Percentiles rank a stretch among this genome's conserved stretches.
Evolutionary conservation across 2,113 vertebrate genomes (phyloP).

Genomic region (sheep (Ovis aries)): DNA sequence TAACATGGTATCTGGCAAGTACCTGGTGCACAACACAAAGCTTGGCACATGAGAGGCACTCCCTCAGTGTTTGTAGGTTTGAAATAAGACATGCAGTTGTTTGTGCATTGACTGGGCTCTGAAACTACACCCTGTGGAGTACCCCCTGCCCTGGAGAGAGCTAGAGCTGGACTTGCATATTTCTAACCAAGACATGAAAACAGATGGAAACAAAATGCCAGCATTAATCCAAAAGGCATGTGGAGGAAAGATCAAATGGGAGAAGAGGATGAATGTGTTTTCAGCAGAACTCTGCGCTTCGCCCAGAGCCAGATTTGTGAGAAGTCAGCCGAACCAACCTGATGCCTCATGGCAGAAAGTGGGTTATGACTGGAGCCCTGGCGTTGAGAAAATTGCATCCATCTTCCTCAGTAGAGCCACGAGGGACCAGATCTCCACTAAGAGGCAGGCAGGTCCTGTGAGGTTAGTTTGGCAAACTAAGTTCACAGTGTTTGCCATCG

Average conservation of each 20-base stretch:
- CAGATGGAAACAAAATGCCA: conserved; percentile 81
- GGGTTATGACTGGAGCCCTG: not conserved
- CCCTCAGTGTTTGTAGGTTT: not conserved
- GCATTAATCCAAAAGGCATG: conserved; percentile 81
- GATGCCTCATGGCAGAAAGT: not conserved
- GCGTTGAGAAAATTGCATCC: not conserved
- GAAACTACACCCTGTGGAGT: not conserved
- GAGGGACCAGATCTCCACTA: not conserved
- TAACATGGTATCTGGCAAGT: not conserved
- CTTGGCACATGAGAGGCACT: not conserved
- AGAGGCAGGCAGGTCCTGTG: not conserved
- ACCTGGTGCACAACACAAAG: not conserved
- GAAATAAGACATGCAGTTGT: not conserved
- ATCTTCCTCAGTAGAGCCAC: too few relatives aligned
- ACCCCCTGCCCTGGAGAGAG: conserved; percentile 60
- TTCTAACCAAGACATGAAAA: conserved; percentile 80
- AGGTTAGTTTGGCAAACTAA: not conserved
- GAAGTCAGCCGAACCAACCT: conserved; percentile 12
- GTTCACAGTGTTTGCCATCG: not conserved
- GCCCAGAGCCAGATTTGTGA: conserved; percentile 66
- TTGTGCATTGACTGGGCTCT: not conserved
- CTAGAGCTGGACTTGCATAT: conserved; percentile 63
- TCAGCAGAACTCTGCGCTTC: conserved; percentile 45
- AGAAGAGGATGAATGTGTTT: conserved; percentile 70
- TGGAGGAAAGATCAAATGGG: conserved; percentile 79